These are phyloP conservation scores for Pilophorus perplexus DNA, from an alignment of 2,888 invertebrate species.

Conservation along the genomic window DNA sequence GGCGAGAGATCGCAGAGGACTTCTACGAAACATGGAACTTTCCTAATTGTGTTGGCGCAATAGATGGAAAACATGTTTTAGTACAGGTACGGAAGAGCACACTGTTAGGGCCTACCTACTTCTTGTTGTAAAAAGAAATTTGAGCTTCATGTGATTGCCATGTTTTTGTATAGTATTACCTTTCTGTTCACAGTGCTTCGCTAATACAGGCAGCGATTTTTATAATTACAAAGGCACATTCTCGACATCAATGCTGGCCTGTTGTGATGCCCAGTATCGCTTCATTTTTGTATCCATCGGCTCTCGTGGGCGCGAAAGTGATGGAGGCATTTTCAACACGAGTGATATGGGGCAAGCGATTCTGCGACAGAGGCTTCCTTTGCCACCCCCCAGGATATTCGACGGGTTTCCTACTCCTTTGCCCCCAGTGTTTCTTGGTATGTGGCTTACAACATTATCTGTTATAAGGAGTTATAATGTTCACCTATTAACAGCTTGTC, in stretches of 20 bases:
- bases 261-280: constrained; percentile 6
- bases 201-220: constrained; percentile 13
- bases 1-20: constrained; percentile 11
- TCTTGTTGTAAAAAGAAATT: background rate
- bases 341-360: constrained; percentile 7
- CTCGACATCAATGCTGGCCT: constrained; percentile 11
- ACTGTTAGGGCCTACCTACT: background rate
- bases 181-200: constrained; percentile 20
- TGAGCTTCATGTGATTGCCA: background rate
- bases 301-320: constrained; percentile 16
- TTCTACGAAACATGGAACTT: constrained; percentile 10
- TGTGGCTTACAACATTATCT: background rate
- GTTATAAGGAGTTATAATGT: background rate
- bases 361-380: constrained; percentile 1
- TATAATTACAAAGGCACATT: constrained; percentile 15
- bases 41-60: constrained; percentile 14
- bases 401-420: constrained; percentile 13
- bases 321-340: constrained; percentile 7
- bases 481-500: background rate
- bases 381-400: background rate
- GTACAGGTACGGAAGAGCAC: constrained; percentile 3
- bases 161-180: constrained; percentile 3
- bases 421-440: constrained; percentile 12
- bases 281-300: constrained; percentile 8
- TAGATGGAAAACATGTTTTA: constrained; percentile 9